These are phyloP conservation scores for Nomada lathburiana DNA, from an alignment of 2,888 invertebrate species.

Conservation along the genomic window DNA sequence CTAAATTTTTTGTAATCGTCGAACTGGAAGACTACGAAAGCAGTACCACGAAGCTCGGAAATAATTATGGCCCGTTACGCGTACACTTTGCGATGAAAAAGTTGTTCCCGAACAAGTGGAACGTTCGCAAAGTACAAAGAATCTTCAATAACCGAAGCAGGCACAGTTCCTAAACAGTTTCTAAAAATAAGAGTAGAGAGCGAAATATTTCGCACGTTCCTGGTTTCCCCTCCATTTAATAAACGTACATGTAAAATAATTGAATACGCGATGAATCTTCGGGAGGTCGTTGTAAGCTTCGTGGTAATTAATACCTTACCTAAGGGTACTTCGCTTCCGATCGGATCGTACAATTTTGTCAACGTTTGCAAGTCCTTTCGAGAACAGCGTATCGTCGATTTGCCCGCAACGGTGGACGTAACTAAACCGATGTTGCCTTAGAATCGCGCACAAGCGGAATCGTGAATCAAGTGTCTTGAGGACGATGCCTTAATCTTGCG, in stretches of 20 bases:
- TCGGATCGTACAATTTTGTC: background rate
- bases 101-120: too few relatives aligned
- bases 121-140: too few relatives aligned
- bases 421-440: constrained; percentile 74
- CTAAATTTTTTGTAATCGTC: background rate
- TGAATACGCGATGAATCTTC: too few relatives aligned
- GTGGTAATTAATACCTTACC: background rate
- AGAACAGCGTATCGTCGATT: constrained; percentile 5
- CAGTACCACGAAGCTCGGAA: constrained; percentile 12
- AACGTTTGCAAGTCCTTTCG: constrained; percentile 8
- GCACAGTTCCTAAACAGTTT: too few relatives aligned
- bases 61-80: background rate
- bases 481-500: constrained; percentile 68
- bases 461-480: constrained; percentile 73
- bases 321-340: background rate
- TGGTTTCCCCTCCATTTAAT: too few relatives aligned
- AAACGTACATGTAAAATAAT: too few relatives aligned
- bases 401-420: background rate
- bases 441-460: constrained; percentile 57
- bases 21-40: background rate
- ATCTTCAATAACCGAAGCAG: too few relatives aligned
- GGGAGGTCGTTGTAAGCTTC: too few relatives aligned
- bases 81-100: too few relatives aligned
- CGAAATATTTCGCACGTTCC: too few relatives aligned
- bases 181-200: too few relatives aligned